Evolutionary conservation across 2,797 vertebrate genomes (phyloP).

Genomic region (Alcedo atthis): DNA sequence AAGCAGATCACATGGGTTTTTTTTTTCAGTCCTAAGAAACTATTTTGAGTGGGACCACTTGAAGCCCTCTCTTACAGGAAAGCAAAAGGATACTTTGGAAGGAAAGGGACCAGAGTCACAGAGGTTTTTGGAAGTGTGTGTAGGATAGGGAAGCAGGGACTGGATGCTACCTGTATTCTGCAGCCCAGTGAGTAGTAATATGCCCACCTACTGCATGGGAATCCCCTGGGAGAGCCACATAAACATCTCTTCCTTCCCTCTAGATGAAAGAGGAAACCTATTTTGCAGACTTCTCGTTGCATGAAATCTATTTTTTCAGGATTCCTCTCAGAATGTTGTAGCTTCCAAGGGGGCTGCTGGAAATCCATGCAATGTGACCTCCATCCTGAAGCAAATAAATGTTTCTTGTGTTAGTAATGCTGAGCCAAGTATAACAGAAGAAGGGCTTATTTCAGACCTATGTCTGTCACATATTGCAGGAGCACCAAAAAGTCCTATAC

Average conservation of each 20-base stretch:
- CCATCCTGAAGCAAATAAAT: background rate
- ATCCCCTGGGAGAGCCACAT: background rate
- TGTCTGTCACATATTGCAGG: fast-evolving
- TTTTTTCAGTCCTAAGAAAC: background rate
- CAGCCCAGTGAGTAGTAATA: background rate
- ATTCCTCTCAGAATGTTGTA: background rate
- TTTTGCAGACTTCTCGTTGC: background rate
- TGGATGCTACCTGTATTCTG: background rate
- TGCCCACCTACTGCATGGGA: background rate
- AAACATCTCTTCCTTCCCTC: background rate
- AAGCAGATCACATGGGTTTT: background rate
- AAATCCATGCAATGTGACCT: background rate
- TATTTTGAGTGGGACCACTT: background rate
- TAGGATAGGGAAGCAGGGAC: background rate
- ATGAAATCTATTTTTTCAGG: background rate
- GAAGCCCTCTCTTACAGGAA: background rate
- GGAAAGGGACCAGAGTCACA: background rate
- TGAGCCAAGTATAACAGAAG: background rate
- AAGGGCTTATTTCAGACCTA: background rate
- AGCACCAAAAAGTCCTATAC: background rate
- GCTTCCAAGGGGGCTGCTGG: background rate
- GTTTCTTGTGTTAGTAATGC: background rate
- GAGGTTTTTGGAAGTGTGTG: background rate
- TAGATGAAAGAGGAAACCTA: background rate
- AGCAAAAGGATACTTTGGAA: background rate